A percentile compares a stretch with the other conserved stretches of the same genome.
phyloP scores from a whole-genome alignment of 2,797 vertebrate species.

The Falco berigora region DNA sequence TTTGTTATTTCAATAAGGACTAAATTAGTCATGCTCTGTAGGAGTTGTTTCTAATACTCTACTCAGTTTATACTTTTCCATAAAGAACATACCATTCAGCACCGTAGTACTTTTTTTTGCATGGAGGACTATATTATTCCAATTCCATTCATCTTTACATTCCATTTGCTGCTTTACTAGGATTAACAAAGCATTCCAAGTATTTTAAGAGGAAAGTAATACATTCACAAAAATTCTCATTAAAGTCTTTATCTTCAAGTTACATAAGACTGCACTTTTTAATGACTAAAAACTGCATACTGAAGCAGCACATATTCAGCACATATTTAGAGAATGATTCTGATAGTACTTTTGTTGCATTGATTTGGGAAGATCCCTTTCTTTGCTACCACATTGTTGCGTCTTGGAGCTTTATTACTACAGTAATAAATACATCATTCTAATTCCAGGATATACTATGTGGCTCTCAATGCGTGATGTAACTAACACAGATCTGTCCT shows the following conservation, averaged over 20 bases:
- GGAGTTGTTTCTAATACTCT: background rate
- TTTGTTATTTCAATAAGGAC: background rate
- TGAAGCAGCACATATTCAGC: background rate
- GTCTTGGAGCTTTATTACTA: background rate
- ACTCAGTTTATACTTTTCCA: background rate
- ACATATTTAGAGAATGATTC: background rate
- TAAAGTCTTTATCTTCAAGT: slow-evolving; percentile 26
- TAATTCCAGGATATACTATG: background rate
- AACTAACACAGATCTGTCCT: background rate
- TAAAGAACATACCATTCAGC: background rate
- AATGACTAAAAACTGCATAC: background rate
- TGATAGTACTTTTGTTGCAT: background rate
- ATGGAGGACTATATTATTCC: background rate
- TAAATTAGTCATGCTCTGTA: background rate
- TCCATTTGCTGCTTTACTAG: slow-evolving; percentile 16
- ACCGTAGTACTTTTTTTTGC: background rate
- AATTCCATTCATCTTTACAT: background rate
- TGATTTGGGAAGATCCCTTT: background rate
- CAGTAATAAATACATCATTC: background rate
- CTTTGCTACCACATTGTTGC: background rate
- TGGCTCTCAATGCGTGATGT: background rate
- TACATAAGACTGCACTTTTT: slow-evolving; percentile 10
- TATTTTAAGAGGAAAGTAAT: slow-evolving; percentile 46
- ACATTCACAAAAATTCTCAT: slow-evolving; percentile 27
- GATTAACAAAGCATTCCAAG: background rate